Base-by-base conservation (phyloP, 1,140 invertebrate species). In the Protaetia brevitarsis region DNA sequence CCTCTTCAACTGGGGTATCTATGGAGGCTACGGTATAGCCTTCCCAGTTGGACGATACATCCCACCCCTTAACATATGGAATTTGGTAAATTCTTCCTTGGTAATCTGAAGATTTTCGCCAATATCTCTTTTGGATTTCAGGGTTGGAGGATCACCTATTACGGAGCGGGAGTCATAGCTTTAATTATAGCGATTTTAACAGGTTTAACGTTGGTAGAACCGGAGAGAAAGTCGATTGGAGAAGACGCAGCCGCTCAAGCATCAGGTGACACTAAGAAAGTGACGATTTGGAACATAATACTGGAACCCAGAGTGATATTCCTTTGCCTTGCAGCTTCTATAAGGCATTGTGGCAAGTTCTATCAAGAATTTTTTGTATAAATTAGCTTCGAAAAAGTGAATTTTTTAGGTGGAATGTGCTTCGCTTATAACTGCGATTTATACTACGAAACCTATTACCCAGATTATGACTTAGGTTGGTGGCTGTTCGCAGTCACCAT, bases 1-100 rank as follows among this genome's bases (percentile, higher is more conserved):
- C 0, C 89, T 97, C 62, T 96, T 96, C 80, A 96, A 96, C 79
- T 96, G 93, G 93, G 95, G 95, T 29, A 96, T 97, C 68, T 97
- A 97, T 74, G 91, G 94, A 19, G 95, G 94, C 8, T 97, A 96
- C 69, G 94, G 94, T 36, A 67, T 61, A 51, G 92, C 94, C 7
- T 97, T 95, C 76, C 93, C 93, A 0, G 87, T 96, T 16, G 94
- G 94, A 0, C 87, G 94, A 69, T 96, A 96, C 72, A 84, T 96
- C 36, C 92, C 93, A 0, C 80, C 85, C 37, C 73, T 90, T 11
- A 89, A 96, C 73, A 85, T 89, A 37, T 91, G 89, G 83, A 85
- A 86, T 67, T 75, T 93, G 78, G 89, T 90, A 78, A 82, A 81
- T 79, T 59, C 7, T 27, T 23, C 34, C 16, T n/a, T 0, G n/a